phyloP scores from a whole-genome alignment of 2,888 invertebrate genomes.

The Trissolcus brochymenae region DNA sequence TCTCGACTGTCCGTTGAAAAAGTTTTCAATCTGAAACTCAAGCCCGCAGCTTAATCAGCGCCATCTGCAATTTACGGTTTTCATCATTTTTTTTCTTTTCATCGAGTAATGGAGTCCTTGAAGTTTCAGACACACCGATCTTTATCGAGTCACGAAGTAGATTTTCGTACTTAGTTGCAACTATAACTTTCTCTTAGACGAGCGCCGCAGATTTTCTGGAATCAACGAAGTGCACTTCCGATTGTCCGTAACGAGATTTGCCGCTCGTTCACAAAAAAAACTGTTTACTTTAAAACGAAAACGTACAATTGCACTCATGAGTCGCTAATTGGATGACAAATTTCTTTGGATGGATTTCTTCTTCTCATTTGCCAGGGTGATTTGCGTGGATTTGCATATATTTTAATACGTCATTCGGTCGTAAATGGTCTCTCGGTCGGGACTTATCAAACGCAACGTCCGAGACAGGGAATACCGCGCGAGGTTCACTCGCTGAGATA shows the following conservation, averaged over 20 bases:
- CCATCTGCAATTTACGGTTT: conserved; percentile 43
- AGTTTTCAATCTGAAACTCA: conserved; percentile 28
- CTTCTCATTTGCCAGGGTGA: conserved; percentile 19
- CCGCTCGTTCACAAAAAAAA: background rate
- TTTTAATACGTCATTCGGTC: conserved; percentile 5
- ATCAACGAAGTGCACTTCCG: conserved; percentile 24
- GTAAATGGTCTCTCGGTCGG: conserved; percentile 9
- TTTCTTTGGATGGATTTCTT: conserved; percentile 20
- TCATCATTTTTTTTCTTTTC: conserved; percentile 34
- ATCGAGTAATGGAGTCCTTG: conserved; percentile 51
- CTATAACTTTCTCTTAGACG: conserved; percentile 43
- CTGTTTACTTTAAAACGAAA: conserved; percentile 4
- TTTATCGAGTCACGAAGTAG: conserved; percentile 53
- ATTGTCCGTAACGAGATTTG: conserved; percentile 21
- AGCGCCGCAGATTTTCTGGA: conserved; percentile 26
- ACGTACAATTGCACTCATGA: background rate
- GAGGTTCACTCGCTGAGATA: conserved; percentile 62
- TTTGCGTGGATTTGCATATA: conserved; percentile 1
- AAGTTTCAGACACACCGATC: conserved; percentile 50
- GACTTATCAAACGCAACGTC: conserved; percentile 58
- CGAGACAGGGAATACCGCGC: conserved; percentile 63
- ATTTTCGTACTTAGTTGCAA: conserved; percentile 49
- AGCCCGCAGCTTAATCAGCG: conserved; percentile 30
- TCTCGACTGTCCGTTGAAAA: background rate
- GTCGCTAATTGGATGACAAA: conserved; percentile 40